These are phyloP conservation scores for Python bivittatus DNA, from an alignment of 2,113 vertebrate genomes.

Conservation along the genomic window DNA sequence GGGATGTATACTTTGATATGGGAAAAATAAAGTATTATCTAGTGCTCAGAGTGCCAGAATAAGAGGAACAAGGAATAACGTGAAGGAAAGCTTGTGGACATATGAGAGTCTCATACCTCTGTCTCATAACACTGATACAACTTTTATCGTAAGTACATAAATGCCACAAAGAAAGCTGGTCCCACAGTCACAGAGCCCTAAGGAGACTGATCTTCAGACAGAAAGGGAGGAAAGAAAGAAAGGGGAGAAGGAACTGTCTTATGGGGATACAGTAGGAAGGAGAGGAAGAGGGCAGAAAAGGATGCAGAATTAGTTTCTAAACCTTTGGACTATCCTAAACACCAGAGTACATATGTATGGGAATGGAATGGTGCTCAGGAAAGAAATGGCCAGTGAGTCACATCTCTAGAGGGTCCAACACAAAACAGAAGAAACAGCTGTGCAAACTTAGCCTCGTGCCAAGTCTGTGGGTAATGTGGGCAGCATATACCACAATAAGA, in stretches of 20 bases:
- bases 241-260: not conserved
- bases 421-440: constrained; percentile 11
- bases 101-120: not conserved
- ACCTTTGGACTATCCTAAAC: not conserved
- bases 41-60: not conserved
- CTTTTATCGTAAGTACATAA: not conserved
- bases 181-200: not conserved
- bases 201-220: not conserved
- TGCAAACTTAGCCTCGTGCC: not conserved
- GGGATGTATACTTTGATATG: not conserved
- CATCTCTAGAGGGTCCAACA: not conserved
- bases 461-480: not conserved
- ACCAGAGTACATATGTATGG: not conserved
- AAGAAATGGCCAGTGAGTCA: constrained; percentile 11
- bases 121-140: no score
- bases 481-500: not conserved
- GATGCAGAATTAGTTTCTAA: not conserved
- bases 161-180: not conserved
- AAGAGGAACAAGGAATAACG: not conserved
- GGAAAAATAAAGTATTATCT: not conserved
- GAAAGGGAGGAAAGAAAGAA: not conserved
- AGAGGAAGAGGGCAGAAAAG: no score
- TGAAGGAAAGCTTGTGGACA: not conserved
- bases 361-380: not conserved
- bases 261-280: not conserved